A percentile compares a stretch with the other conserved stretches of the same genome.
These are phyloP conservation scores for Melanitta fusca DNA, from an alignment of 2,797 vertebrate genomes.

Conservation along the genomic window DNA sequence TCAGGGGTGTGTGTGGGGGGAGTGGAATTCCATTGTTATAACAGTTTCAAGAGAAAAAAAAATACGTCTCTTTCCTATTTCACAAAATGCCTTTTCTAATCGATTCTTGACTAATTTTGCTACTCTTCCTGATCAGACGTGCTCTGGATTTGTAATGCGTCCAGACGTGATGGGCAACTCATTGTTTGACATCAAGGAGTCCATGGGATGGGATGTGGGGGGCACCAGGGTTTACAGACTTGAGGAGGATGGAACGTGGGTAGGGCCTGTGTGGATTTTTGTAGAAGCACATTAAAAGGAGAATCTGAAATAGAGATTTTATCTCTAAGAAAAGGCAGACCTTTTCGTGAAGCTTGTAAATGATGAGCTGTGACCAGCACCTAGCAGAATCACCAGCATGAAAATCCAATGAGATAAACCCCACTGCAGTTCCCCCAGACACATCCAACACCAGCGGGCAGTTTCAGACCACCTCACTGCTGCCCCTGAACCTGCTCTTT, in stretches of 20 bases:
- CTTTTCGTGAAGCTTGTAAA: neutral
- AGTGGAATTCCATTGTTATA: neutral
- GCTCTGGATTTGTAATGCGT: neutral
- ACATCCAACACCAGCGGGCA: neutral
- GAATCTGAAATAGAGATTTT: neutral
- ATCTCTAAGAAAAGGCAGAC: neutral
- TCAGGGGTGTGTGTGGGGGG: neutral
- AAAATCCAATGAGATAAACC: neutral
- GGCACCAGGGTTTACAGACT: neutral
- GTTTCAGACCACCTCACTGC: neutral
- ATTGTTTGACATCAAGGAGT: neutral
- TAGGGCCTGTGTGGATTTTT: neutral
- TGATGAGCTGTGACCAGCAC: neutral
- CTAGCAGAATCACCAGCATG: fast-evolving
- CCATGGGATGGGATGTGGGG: neutral
- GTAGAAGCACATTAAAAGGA: neutral
- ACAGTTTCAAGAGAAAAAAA: neutral
- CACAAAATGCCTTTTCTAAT: neutral
- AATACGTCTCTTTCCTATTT: neutral
- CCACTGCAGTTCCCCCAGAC: neutral
- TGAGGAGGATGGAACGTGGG: neutral
- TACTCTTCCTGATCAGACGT: neutral
- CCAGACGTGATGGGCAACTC: neutral
- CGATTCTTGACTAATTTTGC: neutral
- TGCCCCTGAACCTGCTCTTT: neutral